These are phyloP conservation scores for Guaruba guarouba DNA, from an alignment of 2,113 vertebrate genomes.

Conservation along the genomic window DNA sequence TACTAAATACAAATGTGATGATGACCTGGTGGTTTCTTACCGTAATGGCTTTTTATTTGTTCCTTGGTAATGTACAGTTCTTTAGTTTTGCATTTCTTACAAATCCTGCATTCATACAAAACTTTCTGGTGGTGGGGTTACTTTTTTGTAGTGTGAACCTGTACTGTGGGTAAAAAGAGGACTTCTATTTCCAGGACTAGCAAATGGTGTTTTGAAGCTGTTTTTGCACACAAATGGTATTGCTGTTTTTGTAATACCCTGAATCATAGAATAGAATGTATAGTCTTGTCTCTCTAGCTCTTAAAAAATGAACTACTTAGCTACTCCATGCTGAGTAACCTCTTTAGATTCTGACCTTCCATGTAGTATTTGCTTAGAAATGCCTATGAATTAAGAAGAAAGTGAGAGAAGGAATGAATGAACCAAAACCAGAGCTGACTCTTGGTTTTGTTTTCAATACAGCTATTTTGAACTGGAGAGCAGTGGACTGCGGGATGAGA, in stretches of 20 bases:
- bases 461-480: conserved; percentile 97
- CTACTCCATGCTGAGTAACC: neutral
- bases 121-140: neutral
- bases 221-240: neutral
- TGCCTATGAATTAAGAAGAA: neutral
- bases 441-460: conserved; percentile 22
- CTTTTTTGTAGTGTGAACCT: neutral
- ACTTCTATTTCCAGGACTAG: neutral
- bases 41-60: neutral
- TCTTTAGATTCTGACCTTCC: neutral
- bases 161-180: neutral
- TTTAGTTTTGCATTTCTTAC: neutral
- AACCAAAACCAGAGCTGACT: neutral
- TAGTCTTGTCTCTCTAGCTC: neutral
- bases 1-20: neutral
- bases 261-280: neutral
- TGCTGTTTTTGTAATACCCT: neutral
- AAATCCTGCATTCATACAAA: neutral
- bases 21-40: neutral
- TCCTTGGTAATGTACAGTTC: neutral
- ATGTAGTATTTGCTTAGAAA: neutral
- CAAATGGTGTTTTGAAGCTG: neutral
- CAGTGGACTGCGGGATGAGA: conserved; percentile 90
- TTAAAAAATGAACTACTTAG: neutral
- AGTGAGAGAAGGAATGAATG: neutral